phyloP scores from a whole-genome alignment of 2,113 vertebrate species.

The Sisor rabdophorus region DNA sequence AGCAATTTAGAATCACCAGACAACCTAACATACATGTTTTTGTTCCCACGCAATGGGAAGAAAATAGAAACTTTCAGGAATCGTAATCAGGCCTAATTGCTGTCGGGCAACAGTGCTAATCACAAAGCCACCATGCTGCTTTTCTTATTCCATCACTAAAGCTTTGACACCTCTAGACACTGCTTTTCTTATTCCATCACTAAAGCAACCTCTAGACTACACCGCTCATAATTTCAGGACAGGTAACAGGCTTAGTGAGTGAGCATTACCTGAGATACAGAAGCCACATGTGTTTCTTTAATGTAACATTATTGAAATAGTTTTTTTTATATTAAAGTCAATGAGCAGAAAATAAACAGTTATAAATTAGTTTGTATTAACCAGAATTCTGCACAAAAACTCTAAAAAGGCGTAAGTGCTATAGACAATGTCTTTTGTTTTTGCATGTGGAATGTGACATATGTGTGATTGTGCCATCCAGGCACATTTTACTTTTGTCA shows the following conservation, averaged over 20 bases:
- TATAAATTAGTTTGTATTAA: neutral
- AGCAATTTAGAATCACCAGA: too few relatives aligned
- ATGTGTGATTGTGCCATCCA: too few relatives aligned
- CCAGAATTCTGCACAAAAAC: neutral
- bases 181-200: too few relatives aligned
- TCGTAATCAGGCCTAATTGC: too few relatives aligned
- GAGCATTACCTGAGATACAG: constrained; percentile 79
- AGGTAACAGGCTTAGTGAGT: constrained; percentile 93
- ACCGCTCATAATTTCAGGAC: constrained; percentile 89
- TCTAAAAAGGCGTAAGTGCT: constrained; percentile 18
- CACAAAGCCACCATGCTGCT: too few relatives aligned
- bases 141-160: constrained; percentile 77
- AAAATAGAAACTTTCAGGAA: too few relatives aligned
- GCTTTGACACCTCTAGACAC: constrained; percentile 86
- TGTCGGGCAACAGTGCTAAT: too few relatives aligned
- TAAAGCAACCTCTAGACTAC: constrained; percentile 79
- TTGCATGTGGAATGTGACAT: too few relatives aligned
- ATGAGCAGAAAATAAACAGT: neutral
- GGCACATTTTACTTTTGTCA: too few relatives aligned
- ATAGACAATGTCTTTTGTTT: too few relatives aligned
- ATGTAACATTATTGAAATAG: constrained; percentile 58
- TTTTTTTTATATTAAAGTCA: neutral
- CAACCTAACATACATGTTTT: too few relatives aligned
- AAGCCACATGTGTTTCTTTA: constrained; percentile 60
- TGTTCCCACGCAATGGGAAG: too few relatives aligned